Evolutionary conservation across 2,113 vertebrate species (phyloP), one percentile per base, ranked within the genome.

Genomic region (Sapajus apella): DNA sequence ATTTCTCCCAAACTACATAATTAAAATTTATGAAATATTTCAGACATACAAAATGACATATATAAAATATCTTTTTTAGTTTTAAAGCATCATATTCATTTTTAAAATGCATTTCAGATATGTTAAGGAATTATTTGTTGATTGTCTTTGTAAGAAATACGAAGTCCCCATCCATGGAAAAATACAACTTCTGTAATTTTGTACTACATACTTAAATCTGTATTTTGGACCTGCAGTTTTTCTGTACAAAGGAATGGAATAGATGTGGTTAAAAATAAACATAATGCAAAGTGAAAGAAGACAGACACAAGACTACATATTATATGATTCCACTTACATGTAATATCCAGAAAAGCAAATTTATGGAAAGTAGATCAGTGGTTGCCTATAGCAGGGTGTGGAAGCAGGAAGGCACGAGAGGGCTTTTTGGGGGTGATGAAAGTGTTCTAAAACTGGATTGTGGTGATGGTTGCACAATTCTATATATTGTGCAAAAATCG

Each of bases 71-170:
- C 32, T 88, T 3, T 37, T 17, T 92, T 91, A 66, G 21, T 58
- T 84, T 79, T 40, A 72, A 94, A 86, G 18, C 7, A 64, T 72
- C 50, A 12, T 7, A 14, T 75, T 23, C 55, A 79, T 40, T 91
- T 55, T 80, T 43, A 17, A 87, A 90, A 76, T 82, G n/a, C 66
- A 37, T 95, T 90, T 93, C 75, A 82, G 81, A 6, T 97, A 64
- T 45, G 9, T 64, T 88, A 95, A 79, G 70, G 52, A 88, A 64
- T 70, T 47, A n/a, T 14, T 77, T 35, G 50, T 50, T 81, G 43
- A 37, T 58, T 79, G 8, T 79, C 30, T 76, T 79, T 55, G 35
- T 88, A 88, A 85, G 55, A 45, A 84, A 43, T 68, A 18, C 45
- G 64, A 55, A 35, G 37, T 47, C 20, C 43, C 32, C 58, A 55